Base-by-base conservation (phyloP, 1,140 invertebrate species). In the Sitodiplosis mosellana region DNA sequence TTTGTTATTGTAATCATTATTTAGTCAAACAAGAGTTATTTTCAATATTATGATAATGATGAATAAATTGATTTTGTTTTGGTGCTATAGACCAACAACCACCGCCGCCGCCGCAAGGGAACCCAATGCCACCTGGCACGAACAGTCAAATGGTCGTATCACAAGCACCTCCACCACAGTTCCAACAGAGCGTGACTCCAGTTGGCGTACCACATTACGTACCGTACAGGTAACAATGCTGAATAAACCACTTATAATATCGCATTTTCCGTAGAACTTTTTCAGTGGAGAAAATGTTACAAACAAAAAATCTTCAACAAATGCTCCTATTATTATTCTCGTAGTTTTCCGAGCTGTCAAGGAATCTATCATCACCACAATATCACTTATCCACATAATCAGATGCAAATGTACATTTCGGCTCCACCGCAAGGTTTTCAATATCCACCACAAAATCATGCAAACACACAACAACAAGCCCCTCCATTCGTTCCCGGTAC, bases 361-460 rank as follows among this genome's bases (percentile, higher is more conserved):
- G 51, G 58, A 33, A 49, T 64, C 6, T 64, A 64, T 45, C 61
- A 63, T 48, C 60, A 64, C 48, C 49, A 47, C 33, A 62, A 64
- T 50, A 50, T 61, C 7, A 18, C 47, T 10, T 58, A 57, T 49
- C 64, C 63, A 46, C 57, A 60, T 44, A 56, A 61, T n/a, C 62
- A 70, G 51, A 65, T 72, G 56, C 69, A 69, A 51, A 68, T 69
- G 66, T 70, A 69, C 51, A 59, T 66, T 20, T 59, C 66, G 5
- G 58, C 65, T 44, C 53, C 57, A 27, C 43, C 10, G 18, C 36
- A 38, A 38, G 22, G 11, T 11, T 58, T 54, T 53, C 64, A 64
- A 43, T 69, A 65, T 41, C 62, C 49, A 20, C 56, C 55, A 37
- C 48, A 48, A 2, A 12, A 5, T 33, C 6, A 15, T 46, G 52